A percentile compares a stretch with the other conserved stretches of the same genome.
These are phyloP conservation scores for Clivina fossor DNA, from an alignment of 2,888 invertebrate genomes.

Conservation along the genomic window DNA sequence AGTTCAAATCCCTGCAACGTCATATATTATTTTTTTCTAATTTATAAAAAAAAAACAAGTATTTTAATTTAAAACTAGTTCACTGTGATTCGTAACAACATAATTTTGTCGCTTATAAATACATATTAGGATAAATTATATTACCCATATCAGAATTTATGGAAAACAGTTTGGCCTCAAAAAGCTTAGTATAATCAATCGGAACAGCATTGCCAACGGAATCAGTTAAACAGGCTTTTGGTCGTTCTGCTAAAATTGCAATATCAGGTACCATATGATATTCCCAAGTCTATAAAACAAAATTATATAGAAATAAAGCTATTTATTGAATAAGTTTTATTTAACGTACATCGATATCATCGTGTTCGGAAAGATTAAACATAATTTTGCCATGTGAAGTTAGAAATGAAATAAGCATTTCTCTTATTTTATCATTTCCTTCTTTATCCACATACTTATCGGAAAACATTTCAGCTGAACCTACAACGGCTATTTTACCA, in stretches of 20 bases:
- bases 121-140: not conserved
- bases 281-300: constrained; percentile 73
- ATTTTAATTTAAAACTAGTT: too few relatives aligned
- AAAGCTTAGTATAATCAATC: constrained; percentile 77
- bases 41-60: too few relatives aligned
- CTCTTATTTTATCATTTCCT: constrained; percentile 86
- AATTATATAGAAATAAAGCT: constrained; percentile 15
- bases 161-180: constrained; percentile 77
- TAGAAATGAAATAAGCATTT: constrained; percentile 83
- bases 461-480: constrained; percentile 88
- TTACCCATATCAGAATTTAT: constrained; percentile 68
- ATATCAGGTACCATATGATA: constrained; percentile 91
- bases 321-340: not conserved
- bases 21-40: too few relatives aligned
- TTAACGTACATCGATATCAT: constrained; percentile 83
- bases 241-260: constrained; percentile 72
- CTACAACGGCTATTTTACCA: constrained; percentile 83
- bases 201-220: constrained; percentile 70
- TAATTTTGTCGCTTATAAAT: too few relatives aligned
- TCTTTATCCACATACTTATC: constrained; percentile 94
- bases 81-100: too few relatives aligned
- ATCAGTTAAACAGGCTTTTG: constrained; percentile 79
- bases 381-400: constrained; percentile 47
- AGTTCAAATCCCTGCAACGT: too few relatives aligned
- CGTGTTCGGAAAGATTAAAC: constrained; percentile 82